These are phyloP conservation scores for Drosophila kepulauana DNA, from an alignment of 1,140 invertebrate genomes.

Conservation along the genomic window DNA sequence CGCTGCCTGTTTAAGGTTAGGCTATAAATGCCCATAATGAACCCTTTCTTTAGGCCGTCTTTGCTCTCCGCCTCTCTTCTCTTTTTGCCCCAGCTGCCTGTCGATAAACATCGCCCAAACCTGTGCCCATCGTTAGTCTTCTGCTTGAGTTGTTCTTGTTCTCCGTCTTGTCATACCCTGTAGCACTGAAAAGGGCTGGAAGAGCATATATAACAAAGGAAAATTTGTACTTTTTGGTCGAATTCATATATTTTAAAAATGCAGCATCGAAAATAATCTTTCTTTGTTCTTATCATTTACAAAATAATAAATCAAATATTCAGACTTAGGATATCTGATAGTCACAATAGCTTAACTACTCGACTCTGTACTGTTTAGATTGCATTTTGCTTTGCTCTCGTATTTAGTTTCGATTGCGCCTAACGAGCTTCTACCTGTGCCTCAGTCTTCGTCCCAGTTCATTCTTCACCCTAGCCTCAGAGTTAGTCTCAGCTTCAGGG, in stretches of 20 bases:
- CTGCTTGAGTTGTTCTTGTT: conserved; percentile 17
- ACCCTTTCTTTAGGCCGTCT: conserved; percentile 70
- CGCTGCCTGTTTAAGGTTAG: conserved; percentile 62
- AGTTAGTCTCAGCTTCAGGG: conserved; percentile 14
- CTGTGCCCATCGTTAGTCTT: conserved; percentile 70
- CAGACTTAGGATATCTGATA: background rate
- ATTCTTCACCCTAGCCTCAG: conserved; percentile 23
- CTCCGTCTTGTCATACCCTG: conserved; percentile 18
- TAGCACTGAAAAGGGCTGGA: background rate
- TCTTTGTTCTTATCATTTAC: too few relatives aligned
- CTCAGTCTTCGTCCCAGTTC: background rate
- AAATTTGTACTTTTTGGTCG: too few relatives aligned
- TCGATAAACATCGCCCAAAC: conserved; percentile 68
- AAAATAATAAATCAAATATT: background rate
- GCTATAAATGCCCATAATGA: conserved; percentile 74
- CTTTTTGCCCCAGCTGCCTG: conserved; percentile 31
- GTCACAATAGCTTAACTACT: background rate
- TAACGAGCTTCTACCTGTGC: conserved; percentile 68
- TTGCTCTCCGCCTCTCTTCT: conserved; percentile 48
- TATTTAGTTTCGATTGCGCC: conserved; percentile 53
- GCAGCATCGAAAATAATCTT: too few relatives aligned
- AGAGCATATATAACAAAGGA: background rate
- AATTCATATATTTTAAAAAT: too few relatives aligned
- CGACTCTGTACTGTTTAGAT: conserved; percentile 53
- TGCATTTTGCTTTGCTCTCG: conserved; percentile 60